These are phyloP conservation scores for Mustelus asterias DNA, from an alignment of 2,113 vertebrate species.

Conservation along the genomic window DNA sequence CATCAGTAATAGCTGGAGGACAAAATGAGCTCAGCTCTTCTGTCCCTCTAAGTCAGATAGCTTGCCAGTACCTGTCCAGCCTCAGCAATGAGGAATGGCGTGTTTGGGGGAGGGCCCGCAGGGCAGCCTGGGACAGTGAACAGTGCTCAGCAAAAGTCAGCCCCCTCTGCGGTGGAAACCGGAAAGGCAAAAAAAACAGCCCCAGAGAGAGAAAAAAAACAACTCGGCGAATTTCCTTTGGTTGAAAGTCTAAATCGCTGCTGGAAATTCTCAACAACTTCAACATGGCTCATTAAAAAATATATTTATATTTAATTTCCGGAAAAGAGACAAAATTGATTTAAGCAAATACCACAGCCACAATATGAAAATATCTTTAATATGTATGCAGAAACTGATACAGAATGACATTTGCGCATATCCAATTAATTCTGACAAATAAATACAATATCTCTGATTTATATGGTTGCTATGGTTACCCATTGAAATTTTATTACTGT, in stretches of 20 bases:
- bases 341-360: not conserved
- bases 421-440: conserved; percentile 18
- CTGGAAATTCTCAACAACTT: not conserved
- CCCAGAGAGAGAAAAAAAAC: not conserved
- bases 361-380: not conserved
- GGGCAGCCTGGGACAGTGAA: not conserved
- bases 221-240: not conserved
- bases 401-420: not conserved
- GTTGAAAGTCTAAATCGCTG: not conserved
- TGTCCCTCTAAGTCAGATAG: not conserved
- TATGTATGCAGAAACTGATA: not conserved
- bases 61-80: not conserved
- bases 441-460: not conserved
- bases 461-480: not conserved
- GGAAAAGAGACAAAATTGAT: not conserved
- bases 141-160: not conserved
- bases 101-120: not conserved
- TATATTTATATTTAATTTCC: not conserved
- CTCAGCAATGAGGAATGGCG: not conserved
- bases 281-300: not conserved
- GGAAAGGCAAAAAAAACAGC: not conserved
- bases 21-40: not conserved
- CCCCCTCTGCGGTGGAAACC: not conserved
- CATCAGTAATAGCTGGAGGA: not conserved
- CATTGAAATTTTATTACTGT: not conserved